phyloP scores from a whole-genome alignment of 2,797 vertebrate species.

The Amphiprion clarkii region DNA sequence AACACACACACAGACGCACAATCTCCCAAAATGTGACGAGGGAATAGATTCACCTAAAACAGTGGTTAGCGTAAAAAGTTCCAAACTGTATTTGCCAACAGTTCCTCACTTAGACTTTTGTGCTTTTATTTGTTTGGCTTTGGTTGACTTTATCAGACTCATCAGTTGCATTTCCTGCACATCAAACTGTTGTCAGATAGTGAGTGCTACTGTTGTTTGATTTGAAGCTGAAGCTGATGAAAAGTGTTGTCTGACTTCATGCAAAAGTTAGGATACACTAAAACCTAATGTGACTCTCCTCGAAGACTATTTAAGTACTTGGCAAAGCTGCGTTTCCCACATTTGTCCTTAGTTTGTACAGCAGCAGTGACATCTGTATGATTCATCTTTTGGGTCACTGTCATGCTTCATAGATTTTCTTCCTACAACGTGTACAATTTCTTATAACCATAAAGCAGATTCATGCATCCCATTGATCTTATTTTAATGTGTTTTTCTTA shows the following conservation, averaged over 20 bases:
- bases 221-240: constrained; percentile 25
- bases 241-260: constrained; percentile 30
- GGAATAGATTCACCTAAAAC: constrained; percentile 56
- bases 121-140: constrained; percentile 22
- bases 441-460: constrained; percentile 18
- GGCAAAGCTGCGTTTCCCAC: constrained; percentile 61
- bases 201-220: constrained; percentile 20
- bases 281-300: constrained; percentile 32
- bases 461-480: constrained; percentile 21
- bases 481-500: constrained; percentile 8
- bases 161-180: constrained; percentile 18
- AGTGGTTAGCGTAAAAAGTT: constrained; percentile 48
- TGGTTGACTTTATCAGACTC: constrained; percentile 29
- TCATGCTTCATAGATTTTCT: constrained; percentile 53
- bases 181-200: constrained; percentile 19
- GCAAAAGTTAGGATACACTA: constrained; percentile 24
- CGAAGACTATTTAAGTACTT: constrained; percentile 46
- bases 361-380: constrained; percentile 45
- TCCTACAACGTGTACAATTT: constrained; percentile 26
- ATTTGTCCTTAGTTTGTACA: constrained; percentile 56
- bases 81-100: constrained; percentile 44
- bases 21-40: constrained; percentile 32
- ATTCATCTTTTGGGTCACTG: constrained; percentile 56
- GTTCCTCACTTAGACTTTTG: constrained; percentile 43
- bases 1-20: constrained; percentile 44